Evolutionary conservation across 2,888 invertebrate species (phyloP), one percentile per base, ranked within the genome.

Genomic region (Chouioia cunea): DNA sequence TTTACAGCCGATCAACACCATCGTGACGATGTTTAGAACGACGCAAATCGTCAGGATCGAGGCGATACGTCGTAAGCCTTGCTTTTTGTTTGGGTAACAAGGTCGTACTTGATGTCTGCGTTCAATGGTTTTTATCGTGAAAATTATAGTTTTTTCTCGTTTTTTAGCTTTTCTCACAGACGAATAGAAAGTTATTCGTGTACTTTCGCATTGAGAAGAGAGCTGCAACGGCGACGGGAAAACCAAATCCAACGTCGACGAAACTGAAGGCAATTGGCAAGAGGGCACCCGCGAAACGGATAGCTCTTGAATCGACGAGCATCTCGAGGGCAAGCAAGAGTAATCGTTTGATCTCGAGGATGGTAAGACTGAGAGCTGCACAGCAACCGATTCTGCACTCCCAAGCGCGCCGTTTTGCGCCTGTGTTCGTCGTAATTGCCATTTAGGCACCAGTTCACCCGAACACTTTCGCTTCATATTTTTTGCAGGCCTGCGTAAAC

Each of bases 271-370:
- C 67, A 4, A 83, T 68, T 0, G 83, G 81, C 58, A 73, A 73
- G 8, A 80, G 67, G 22, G 81, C 83, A 15, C 82, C 83, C 4
- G 80, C 80, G 62, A 84, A 82, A 8, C 76, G 76, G n/a, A 84
- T 78, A 12, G 82, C 76, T 56, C 79, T 77, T 79, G 80, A 79
- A 62, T 84, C 80, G 16, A 79, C 75, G 27, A 83, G 75, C 63
- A 81, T 78, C 69, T 83, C 83, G n/a, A 84, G 58, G 12, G 77
- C 72, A 48, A 84, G 64, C 44, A 84, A 75, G 47, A 82, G 76
- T 47, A 84, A 76, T 3, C 84, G 78, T 74, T 84, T 83, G 14
- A 78, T 77, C 73, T 84, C 84, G 59, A 84, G 76, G 8, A 79
- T 75, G 18, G 78, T 78, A n/a, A 83, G 77, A 4, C 80, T 79